Base-by-base conservation (phyloP, 2,797 vertebrate species). In the Chelidonichthys spinosus region DNA sequence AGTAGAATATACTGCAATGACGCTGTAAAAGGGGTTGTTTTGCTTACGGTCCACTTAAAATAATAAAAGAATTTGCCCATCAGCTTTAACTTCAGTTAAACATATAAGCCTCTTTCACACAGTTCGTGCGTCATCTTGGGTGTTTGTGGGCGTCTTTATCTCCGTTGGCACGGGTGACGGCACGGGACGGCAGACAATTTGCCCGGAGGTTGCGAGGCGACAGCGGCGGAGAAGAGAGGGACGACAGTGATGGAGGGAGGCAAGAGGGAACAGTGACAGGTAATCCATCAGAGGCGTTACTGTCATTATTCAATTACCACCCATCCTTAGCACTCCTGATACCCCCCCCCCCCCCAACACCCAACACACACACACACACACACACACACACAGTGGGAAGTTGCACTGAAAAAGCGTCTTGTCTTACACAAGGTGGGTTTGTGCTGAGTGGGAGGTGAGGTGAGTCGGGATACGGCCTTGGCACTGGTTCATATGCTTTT, bases 271-370 rank as follows among this genome's bases (percentile, higher is more conserved):
- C 83, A 90, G 78, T 93, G 93, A 91, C 94, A 92, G 93, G 86
- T 90, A 89, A 94, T 95, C 92, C 90, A 92, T 95, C 94, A 94
- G 78, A 81, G 72, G 75, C 68, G 67, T 87, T 82, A 90, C 86
- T 94, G 88, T 94, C 93, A 93, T 94, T 95, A 93, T 93, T 94
- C 92, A 92, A 92, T 94, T 94, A 92, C 85, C 91, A 90, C 77
- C 90, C 91, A 91, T 92, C 90, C 92, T 91, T 90, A 92, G 83
- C 90, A 83, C 84, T 82, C 76, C 71, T 82, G 82, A 87, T 89
- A 86, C 90, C 86, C 84, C 72, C 58, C 11, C 73, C 63, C 78
- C 79, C 78, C 72, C 62, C 71, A 63, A 54, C 72, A 52, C 69
- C 43, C 17, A 50, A 52, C 49, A 36, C 32, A 32, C 66, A 42